A percentile compares a stretch with the other conserved stretches of the same genome.
Evolutionary conservation across 2,888 invertebrate genomes (phyloP).

Genomic region (Xestia rhomboidea): DNA sequence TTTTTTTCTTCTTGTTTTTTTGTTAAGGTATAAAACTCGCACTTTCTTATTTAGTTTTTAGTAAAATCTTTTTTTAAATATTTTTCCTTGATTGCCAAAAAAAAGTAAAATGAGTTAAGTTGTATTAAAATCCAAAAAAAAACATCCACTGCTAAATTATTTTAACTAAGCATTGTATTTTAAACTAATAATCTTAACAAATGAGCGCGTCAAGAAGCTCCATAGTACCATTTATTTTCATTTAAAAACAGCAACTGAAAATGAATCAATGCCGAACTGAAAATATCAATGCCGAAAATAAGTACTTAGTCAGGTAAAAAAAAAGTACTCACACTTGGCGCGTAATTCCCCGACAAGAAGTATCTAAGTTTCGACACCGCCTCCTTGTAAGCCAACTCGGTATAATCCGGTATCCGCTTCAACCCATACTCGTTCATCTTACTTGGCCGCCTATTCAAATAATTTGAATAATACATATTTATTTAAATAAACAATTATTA

Average conservation of each 20-base stretch:
- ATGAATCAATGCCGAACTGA: background rate
- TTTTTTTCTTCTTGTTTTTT: background rate
- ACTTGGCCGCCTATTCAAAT: slow-evolving; percentile 84
- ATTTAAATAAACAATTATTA: slow-evolving; percentile 2
- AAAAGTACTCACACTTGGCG: slow-evolving; percentile 89
- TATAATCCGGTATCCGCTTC: slow-evolving; percentile 94
- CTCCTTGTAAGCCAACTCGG: slow-evolving; percentile 95
- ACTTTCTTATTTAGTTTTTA: background rate
- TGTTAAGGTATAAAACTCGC: background rate
- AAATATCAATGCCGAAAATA: background rate
- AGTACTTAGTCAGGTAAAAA: background rate
- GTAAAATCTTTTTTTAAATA: background rate
- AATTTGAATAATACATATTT: slow-evolving; percentile 76
- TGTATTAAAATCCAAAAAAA: background rate
- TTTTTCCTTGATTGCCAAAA: background rate
- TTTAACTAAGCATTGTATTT: background rate
- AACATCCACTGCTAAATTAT: background rate
- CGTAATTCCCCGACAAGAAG: slow-evolving; percentile 94
- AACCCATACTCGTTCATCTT: slow-evolving; percentile 88
- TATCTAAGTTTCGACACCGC: slow-evolving; percentile 95
- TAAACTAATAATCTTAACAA: background rate
- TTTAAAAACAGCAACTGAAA: background rate
- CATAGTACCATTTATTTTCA: background rate
- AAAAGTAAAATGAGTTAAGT: background rate
- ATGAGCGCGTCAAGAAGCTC: background rate